Evolutionary conservation across 2,113 vertebrate genomes (phyloP), one percentile per base, ranked within the genome.

Genomic region (Albula goreensis): DNA sequence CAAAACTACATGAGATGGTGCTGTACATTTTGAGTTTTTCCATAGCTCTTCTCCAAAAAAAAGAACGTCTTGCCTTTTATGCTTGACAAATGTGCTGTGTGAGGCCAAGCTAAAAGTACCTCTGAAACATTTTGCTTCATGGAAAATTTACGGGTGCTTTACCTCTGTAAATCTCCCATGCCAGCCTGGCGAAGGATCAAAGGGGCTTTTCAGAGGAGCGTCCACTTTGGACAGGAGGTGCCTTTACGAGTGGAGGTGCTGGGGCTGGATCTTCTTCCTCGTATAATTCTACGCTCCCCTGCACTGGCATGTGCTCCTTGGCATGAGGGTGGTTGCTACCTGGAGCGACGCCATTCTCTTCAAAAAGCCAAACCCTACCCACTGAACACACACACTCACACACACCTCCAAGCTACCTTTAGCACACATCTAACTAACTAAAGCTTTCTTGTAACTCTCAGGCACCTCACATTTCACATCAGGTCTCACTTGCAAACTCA

Each of bases 111-210:
- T 81, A 51, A 80, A 41, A 50, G 78, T n/a, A 80, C 52, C 81
- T 60, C 78, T 15, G 81, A 60, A 41, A 57, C 31, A 31, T 31
- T 82, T 79, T 82, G 15, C 53, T 57, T 48, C 51, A 82, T 41
- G 52, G 53, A 82, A 60, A 48, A 82, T 60, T 53, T 19, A 22
- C 80, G 25, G 41, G 78, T 19, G 22, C 22, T 74, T 50, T 50
- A 22, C 48, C 19, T 79, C 53, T 41, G n/a, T 83, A 50, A 81
- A 81, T 86, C 31, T 63, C 49, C 31, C 31, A 41, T 51, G 48
- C 49, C n/a, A 84, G n/a, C 2, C 15, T 70, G 85, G 85, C 50
- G 25, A 48, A 52, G n/a, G 50, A 77, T 86, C 22, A 86, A 86
- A 81, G 60, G 53, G 41, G 56, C 49, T 60, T 2, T 74, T 86